Conservation (phyloP, 2,797 vertebrate genomes). For the Myotis daubentonii region DNA sequence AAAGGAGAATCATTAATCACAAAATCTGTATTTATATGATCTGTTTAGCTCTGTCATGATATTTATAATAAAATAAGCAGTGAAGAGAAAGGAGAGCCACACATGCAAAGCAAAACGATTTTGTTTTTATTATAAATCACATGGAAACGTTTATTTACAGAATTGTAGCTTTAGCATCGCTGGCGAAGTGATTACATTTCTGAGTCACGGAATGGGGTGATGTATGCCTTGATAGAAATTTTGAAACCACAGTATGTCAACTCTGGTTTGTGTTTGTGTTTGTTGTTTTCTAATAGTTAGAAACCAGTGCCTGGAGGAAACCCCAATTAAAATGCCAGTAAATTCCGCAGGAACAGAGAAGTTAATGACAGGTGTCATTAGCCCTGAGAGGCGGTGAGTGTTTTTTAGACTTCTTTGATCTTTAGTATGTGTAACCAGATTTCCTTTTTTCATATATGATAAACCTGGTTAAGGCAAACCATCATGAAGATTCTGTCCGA, state of each 20-base stretch:
- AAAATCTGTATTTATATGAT: slow-evolving; percentile 41
- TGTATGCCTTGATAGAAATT: slow-evolving; percentile 14
- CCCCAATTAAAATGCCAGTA: slow-evolving; percentile 79
- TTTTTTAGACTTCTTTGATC: slow-evolving; percentile 15
- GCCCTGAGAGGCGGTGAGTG: slow-evolving; percentile 92
- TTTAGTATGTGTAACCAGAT: neutral
- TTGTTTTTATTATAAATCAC: slow-evolving; percentile 46
- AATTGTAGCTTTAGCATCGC: neutral
- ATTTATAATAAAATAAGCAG: slow-evolving; percentile 35
- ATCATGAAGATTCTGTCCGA: neutral
- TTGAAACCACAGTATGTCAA: neutral
- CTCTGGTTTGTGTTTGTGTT: slow-evolving; percentile 41
- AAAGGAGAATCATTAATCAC: slow-evolving; percentile 6
- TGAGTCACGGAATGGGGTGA: slow-evolving; percentile 22
- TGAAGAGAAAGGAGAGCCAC: slow-evolving; percentile 20
- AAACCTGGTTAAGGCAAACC: neutral
- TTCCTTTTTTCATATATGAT: neutral
- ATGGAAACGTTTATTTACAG: slow-evolving; percentile 49
- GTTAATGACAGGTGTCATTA: slow-evolving; percentile 85
- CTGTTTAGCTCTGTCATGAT: slow-evolving; percentile 6
- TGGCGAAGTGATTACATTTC: slow-evolving; percentile 19
- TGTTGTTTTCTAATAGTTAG: slow-evolving; percentile 82
- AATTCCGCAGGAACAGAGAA: slow-evolving; percentile 78
- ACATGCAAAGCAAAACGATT: slow-evolving; percentile 14
- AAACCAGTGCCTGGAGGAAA: slow-evolving; percentile 82